Percentiles rank a stretch among this genome's conserved stretches.
Evolutionary conservation across 37 sponge, comb jelly and placozoan genomes (phyloP).

Genomic region (Chondrosia reniformis): DNA sequence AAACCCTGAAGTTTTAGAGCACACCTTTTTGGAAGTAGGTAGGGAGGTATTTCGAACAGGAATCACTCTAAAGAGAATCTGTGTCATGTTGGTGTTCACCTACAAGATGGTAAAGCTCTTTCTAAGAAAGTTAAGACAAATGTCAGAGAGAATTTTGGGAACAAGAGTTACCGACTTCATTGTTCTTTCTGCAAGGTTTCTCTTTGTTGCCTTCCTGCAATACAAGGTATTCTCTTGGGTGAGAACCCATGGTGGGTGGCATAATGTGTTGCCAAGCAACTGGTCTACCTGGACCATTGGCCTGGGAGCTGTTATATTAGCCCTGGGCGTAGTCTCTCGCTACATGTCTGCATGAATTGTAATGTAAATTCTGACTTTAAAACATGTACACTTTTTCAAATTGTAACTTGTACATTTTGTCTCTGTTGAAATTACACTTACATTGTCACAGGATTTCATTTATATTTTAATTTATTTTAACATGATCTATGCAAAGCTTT

Average conservation of each 20-base stretch:
- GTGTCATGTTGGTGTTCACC: neutral
- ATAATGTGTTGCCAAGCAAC: neutral
- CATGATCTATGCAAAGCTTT: too few relatives aligned
- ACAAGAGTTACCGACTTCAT: neutral
- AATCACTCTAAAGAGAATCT: neutral
- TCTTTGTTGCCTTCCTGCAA: neutral
- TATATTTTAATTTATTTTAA: too few relatives aligned
- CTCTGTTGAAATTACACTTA: too few relatives aligned
- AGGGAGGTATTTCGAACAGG: neutral
- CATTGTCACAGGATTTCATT: too few relatives aligned
- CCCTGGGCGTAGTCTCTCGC: too few relatives aligned
- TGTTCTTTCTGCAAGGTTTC: neutral
- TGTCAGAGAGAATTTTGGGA: neutral
- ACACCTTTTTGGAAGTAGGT: conserved; percentile 13
- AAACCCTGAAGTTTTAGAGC: neutral
- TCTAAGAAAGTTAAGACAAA: neutral
- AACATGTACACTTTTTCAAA: neutral
- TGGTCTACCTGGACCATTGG: neutral
- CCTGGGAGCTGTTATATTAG: neutral
- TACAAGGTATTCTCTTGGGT: neutral
- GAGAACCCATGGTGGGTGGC: neutral
- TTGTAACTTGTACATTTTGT: too few relatives aligned
- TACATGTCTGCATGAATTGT: neutral
- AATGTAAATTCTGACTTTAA: neutral
- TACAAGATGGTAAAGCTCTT: conserved; percentile 20